Conservation (phyloP, 1,140 invertebrate genomes). For the Mamestra configurata region DNA sequence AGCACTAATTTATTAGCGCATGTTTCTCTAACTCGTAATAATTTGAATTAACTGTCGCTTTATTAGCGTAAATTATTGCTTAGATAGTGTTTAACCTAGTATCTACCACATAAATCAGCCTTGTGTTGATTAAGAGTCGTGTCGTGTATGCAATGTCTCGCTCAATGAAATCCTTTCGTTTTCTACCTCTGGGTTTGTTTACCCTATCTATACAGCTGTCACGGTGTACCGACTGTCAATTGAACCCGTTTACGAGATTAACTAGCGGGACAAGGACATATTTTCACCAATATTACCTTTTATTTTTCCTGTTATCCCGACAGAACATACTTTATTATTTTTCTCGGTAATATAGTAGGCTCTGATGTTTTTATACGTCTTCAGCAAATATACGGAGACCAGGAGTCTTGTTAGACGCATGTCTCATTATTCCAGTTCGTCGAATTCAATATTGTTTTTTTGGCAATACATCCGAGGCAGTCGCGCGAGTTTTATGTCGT, state of each 20-base stretch:
- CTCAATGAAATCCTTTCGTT: constrained; percentile 20
- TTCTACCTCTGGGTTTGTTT: constrained; percentile 17
- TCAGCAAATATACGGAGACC: constrained; percentile 29
- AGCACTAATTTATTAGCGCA: constrained; percentile 8
- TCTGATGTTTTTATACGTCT: constrained; percentile 28
- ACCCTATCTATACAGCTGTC: constrained; percentile 16
- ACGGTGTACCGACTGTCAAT: not conserved
- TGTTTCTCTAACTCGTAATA: constrained; percentile 9
- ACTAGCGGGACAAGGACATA: not conserved
- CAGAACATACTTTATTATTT: constrained; percentile 38
- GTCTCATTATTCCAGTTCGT: constrained; percentile 53
- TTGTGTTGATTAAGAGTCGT: not conserved
- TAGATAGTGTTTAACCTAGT: not conserved
- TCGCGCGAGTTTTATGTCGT: constrained; percentile 47
- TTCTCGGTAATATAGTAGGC: constrained; percentile 33
- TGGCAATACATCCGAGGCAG: constrained; percentile 49
- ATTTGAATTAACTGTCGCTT: not conserved
- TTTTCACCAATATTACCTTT: constrained; percentile 40
- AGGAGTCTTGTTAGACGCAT: constrained; percentile 50
- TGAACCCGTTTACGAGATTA: constrained; percentile 31
- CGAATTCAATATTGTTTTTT: constrained; percentile 54
- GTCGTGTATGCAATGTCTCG: not conserved
- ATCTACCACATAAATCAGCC: not conserved
- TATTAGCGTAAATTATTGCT: constrained; percentile 8
- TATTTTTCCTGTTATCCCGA: constrained; percentile 21